A percentile compares a stretch with the other conserved stretches of the same genome.
Conservation (phyloP, 53 echinoderm and acorn worm species). For the Holothuria scabra region DNA sequence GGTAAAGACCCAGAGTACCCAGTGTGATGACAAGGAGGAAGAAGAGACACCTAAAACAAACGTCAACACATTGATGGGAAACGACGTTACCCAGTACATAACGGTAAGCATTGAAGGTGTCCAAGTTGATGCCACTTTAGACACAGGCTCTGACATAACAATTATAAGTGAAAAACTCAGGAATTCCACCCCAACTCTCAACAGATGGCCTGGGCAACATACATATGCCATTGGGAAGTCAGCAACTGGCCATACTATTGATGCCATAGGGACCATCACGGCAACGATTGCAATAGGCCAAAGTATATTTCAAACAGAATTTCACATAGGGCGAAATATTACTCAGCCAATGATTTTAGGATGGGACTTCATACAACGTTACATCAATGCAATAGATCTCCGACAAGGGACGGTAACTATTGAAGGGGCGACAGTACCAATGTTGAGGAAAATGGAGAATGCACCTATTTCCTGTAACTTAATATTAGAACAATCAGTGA, state of each 20-base stretch:
- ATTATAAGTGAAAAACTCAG: neutral
- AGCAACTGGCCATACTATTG: too few relatives aligned
- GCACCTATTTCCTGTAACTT: too few relatives aligned
- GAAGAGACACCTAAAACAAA: neutral
- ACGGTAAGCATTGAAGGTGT: neutral
- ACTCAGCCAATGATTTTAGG: neutral
- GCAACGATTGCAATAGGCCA: neutral
- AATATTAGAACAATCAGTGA: too few relatives aligned
- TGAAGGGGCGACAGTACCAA: too few relatives aligned
- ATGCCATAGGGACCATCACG: slow-evolving; percentile 7
- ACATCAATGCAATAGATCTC: too few relatives aligned
- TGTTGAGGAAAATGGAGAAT: too few relatives aligned
- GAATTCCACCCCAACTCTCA: neutral
- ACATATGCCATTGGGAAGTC: too few relatives aligned
- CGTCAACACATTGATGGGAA: neutral
- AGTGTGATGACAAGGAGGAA: neutral
- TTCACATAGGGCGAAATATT: neutral
- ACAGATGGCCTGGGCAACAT: neutral
- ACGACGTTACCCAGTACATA: neutral
- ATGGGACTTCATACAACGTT: too few relatives aligned
- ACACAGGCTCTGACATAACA: slow-evolving; percentile 6
- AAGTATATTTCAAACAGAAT: neutral
- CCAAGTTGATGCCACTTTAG: neutral
- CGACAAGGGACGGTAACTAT: too few relatives aligned
- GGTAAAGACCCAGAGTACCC: neutral